Base-by-base conservation (phyloP, 1,140 invertebrate genomes). In the Philopotamus ludificatus region DNA sequence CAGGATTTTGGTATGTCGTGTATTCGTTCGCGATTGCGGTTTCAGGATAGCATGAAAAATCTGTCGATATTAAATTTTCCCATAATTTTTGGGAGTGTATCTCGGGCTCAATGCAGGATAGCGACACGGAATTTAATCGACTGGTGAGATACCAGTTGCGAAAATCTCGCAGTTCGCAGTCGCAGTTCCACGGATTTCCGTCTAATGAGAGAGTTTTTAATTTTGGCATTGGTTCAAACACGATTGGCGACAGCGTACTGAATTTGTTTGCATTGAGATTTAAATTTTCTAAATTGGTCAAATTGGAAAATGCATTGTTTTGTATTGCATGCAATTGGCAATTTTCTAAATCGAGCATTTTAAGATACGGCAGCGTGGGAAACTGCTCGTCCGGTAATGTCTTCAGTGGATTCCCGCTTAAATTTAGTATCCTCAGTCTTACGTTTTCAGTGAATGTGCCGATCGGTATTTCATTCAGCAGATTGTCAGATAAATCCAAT, bases 171-270 rank as follows among this genome's bases (percentile, higher is more conserved):
- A 94, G 73, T 49, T 86, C 81, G 74, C 91, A 94, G 73, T 93
- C 90, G 73, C 91, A 94, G 42, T 79, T 83, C 91, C 91, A 94
- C 7, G 86, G 88, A 73, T 94, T 94, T 18, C 86, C 86, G 65
- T 90, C 86, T n/a, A 93, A 75, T 1, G 83, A 82, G 0, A 93
- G 73, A 0, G 88, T 87, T 73, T 91, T 90, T 4, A 93, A 75
- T 54, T 85, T 84, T 15, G 79, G 76, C 53, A 91, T 80, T 54
- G 84, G 84, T 70, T 83, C 76, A 71, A 91, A 87, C n/a, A 88
- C 80, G 22, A 81, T 79, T 45, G 84, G 82, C 3, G 85, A 84
- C 1, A 92, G 72, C 61, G 84, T 85, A 50, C 84, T 78, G 22
- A 93, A 77, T 26, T 83, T 73, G 76, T 93, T 93, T 54, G 82